Conservation (phyloP, 2,888 invertebrate species). For the Drosophila austrosaltans region DNA sequence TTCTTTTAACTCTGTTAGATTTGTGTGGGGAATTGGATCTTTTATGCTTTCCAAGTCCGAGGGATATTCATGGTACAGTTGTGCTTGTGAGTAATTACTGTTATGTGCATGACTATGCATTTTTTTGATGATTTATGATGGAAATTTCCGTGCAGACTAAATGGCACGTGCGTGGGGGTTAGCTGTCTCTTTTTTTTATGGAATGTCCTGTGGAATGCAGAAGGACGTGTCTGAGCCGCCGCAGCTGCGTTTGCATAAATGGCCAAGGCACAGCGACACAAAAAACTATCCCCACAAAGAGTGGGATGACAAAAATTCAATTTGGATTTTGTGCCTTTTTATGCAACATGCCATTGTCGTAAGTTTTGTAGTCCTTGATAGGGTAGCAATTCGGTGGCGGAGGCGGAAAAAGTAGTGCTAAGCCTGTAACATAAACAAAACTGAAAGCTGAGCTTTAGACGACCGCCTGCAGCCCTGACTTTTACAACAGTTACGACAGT, state of each 20-base stretch:
- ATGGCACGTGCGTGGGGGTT: conserved; percentile 41
- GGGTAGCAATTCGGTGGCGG: not conserved
- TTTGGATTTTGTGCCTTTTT: conserved; percentile 68
- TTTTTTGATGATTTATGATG: conserved; percentile 50
- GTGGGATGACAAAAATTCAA: conserved; percentile 66
- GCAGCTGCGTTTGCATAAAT: conserved; percentile 78
- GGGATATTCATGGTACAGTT: conserved; percentile 33
- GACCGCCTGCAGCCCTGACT: conserved; percentile 47
- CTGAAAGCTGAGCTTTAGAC: conserved; percentile 49
- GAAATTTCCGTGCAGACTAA: conserved; percentile 48
- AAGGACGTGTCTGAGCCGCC: conserved; percentile 67
- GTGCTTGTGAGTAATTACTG: conserved; percentile 42
- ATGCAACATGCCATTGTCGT: conserved; percentile 44
- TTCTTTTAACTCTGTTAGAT: too few species aligned
- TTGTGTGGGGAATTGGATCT: too few species aligned
- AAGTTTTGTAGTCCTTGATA: conserved; percentile 23
- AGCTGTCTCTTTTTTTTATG: conserved; percentile 50
- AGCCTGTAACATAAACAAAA: conserved; percentile 61
- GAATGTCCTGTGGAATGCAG: conserved; percentile 34
- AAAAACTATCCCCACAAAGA: conserved; percentile 9
- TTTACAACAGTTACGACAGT: conserved; percentile 62
- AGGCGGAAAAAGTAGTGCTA: conserved; percentile 30
- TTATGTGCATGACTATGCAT: conserved; percentile 33
- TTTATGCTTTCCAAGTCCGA: not conserved
- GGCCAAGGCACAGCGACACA: conserved; percentile 42